A percentile compares a stretch with the other conserved stretches of the same genome.
Conservation (phyloP, 1,140 invertebrate genomes). For the Heliconius nattereri region DNA sequence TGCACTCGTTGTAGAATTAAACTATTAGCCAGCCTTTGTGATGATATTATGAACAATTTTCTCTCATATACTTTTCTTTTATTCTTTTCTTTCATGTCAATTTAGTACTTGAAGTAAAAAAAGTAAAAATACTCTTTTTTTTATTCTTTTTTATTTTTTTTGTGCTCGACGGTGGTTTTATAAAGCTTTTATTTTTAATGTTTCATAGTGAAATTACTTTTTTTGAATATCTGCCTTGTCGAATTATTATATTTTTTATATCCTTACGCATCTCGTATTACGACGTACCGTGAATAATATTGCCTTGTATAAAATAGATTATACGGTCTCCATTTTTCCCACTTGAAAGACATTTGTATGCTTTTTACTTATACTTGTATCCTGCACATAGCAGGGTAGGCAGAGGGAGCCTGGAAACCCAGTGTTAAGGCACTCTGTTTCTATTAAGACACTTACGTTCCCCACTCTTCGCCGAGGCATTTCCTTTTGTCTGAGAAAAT, state of each 20-base stretch:
- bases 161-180: not conserved
- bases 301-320: not conserved
- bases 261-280: not conserved
- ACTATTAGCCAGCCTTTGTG: constrained; percentile 21
- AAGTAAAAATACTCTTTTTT: not conserved
- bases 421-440: no score
- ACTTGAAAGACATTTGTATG: no score
- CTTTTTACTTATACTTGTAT: no score
- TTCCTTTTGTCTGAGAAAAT: no score
- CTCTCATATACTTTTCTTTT: not conserved
- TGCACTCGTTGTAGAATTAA: constrained; percentile 29
- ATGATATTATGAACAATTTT: constrained; percentile 10
- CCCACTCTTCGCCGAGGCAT: no score
- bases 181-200: not conserved
- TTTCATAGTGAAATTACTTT: not conserved
- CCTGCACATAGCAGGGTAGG: no score
- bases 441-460: no score
- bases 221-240: not conserved
- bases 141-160: not conserved
- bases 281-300: not conserved
- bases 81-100: constrained; percentile 2
- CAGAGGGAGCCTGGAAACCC: no score
- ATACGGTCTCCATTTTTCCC: not conserved
- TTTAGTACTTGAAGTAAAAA: not conserved
- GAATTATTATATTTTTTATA: not conserved